Base-by-base conservation (phyloP, 35 echinoderm and acorn worm species). In the Ophioderma brevispina region DNA sequence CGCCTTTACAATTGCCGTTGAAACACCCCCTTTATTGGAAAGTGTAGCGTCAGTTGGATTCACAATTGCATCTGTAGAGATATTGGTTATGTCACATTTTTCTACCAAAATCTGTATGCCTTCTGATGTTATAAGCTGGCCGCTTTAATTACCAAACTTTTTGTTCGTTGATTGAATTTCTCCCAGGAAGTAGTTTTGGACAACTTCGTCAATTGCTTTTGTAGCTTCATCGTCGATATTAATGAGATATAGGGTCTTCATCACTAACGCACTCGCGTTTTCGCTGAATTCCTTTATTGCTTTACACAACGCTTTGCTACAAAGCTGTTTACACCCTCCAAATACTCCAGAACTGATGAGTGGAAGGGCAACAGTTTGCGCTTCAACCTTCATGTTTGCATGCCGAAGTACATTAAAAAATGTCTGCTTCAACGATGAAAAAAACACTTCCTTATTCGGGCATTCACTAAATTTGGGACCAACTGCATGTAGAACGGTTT, bases 341-440 rank as follows among this genome's bases (percentile, higher is more conserved):
- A 70, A 70, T 30, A 70, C 23, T 84, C 90, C 90, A 49, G 90
- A 85, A 79, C 90, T 92, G 21, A 92, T 92, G 5, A 85, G 76
- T 43, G 90, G 90, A 30, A 92, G 33, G 0, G 90, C 90, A 19
- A 92, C 40, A n/a, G 64, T 28, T 38, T 13, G 32, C 21, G 76
- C 46, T 46, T 86, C 19, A 19, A 92, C 34, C 34, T n/a, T 33
- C 23, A 78, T 32, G 52, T 82, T 42, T 55, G 90, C 82, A 85
- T 55, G 35, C 6, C 37, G n/a, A 0, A 92, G 52, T 33, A 82
- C 76, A 40, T 78, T 92, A 18, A 92, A 21, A 32, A 92, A 36
- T 25, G 90, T 92, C 43, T 33, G 33, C 42, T 59, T 92, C 40
- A 92, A 59, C 31, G 82, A 79, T 1, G 76, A 36, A 38, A 76